A percentile compares a stretch with the other conserved stretches of the same genome.
These are phyloP conservation scores for Alca torda DNA, from an alignment of 2,797 vertebrate genomes.

Conservation along the genomic window DNA sequence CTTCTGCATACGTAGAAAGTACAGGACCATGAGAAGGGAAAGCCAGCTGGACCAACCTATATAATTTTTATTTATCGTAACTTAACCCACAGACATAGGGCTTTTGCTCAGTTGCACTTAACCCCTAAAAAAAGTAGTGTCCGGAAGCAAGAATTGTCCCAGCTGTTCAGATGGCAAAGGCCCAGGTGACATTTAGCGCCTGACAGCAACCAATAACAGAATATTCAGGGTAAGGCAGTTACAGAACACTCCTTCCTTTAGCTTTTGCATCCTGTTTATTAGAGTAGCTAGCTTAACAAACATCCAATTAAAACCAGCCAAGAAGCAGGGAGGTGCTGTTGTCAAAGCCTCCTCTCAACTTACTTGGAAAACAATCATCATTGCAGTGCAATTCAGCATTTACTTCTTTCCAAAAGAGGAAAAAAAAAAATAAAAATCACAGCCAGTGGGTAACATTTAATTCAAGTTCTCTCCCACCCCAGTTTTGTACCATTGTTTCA, in stretches of 20 bases:
- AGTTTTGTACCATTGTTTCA: background rate
- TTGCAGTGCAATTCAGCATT: background rate
- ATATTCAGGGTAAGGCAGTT: background rate
- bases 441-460: background rate
- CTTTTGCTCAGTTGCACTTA: background rate
- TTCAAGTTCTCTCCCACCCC: background rate
- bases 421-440: background rate
- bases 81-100: accelerated
- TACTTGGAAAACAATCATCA: background rate
- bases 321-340: background rate
- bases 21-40: background rate
- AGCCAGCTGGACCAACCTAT: background rate
- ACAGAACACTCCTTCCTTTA: background rate
- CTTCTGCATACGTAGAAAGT: background rate
- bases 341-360: background rate
- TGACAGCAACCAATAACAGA: background rate
- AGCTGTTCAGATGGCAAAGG: background rate
- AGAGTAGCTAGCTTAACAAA: background rate
- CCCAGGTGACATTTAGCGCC: background rate
- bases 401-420: background rate
- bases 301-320: background rate
- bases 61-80: background rate
- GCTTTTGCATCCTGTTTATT: background rate
- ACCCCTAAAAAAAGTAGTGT: accelerated
- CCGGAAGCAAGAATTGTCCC: background rate